Percentiles rank a stretch among this genome's conserved stretches.
These are phyloP conservation scores for Merops nubicus DNA, from an alignment of 2,113 vertebrate genomes.

Conservation along the genomic window DNA sequence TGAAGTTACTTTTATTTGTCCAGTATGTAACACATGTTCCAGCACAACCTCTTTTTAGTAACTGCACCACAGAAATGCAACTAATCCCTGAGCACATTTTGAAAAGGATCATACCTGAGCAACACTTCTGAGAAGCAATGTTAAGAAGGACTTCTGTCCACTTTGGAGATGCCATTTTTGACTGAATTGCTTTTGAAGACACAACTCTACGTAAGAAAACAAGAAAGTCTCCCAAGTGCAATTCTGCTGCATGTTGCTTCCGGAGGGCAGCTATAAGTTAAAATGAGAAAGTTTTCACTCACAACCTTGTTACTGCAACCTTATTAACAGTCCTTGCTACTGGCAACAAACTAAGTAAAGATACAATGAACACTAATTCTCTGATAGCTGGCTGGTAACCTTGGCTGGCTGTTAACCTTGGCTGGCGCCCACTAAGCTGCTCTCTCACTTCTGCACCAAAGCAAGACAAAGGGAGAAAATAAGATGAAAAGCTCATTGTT, in stretches of 20 bases:
- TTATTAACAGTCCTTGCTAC: neutral
- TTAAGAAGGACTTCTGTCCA: constrained; percentile 98
- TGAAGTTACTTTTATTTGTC: neutral
- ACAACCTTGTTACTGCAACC: neutral
- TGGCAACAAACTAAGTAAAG: neutral
- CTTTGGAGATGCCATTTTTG: constrained; percentile 98
- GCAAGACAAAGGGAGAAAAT: neutral
- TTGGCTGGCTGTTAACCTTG: neutral
- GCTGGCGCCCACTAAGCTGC: neutral
- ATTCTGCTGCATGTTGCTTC: constrained; percentile 91
- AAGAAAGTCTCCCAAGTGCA: constrained; percentile 95
- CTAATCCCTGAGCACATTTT: neutral
- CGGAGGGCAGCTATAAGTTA: constrained; percentile 78
- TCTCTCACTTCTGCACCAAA: neutral
- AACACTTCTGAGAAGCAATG: constrained; percentile 96
- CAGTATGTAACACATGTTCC: rapidly evolving
- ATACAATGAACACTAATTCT: neutral
- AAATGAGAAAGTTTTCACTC: neutral
- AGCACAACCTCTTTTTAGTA: neutral
- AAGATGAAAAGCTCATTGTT: neutral
- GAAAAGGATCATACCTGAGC: constrained; percentile 81
- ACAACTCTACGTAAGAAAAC: constrained; percentile 95
- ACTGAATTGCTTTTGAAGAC: constrained; percentile 97
- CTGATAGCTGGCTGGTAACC: neutral
- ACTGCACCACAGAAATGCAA: neutral